Evolutionary conservation across 2,113 vertebrate species (phyloP).

Genomic region (Phrynosoma platyrhinos): DNA sequence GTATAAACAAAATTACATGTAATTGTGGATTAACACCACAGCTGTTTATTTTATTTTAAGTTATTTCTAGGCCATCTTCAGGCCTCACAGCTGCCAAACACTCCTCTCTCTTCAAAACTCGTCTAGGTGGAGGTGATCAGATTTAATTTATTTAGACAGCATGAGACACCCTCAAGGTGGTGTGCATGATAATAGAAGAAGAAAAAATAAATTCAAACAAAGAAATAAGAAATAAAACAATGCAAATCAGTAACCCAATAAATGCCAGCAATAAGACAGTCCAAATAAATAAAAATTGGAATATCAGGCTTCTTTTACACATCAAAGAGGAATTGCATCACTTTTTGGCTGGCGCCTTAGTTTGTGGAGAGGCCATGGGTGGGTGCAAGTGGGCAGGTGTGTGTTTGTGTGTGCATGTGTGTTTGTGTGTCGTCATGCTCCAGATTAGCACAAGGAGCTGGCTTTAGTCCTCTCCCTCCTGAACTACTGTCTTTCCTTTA

Average conservation of each 20-base stretch:
- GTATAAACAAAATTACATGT: constrained; percentile 44
- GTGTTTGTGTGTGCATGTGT: too few species aligned
- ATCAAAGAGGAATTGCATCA: not conserved
- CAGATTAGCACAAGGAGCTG: not conserved
- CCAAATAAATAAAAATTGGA: too few species aligned
- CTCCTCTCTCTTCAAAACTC: not conserved
- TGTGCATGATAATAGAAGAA: too few species aligned
- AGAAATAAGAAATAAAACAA: too few species aligned
- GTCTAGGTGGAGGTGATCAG: not conserved
- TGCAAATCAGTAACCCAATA: too few species aligned
- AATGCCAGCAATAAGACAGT: too few species aligned
- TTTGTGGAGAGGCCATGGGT: too few species aligned
- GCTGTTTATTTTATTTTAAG: constrained; percentile 16
- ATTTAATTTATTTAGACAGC: too few species aligned
- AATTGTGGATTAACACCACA: not conserved
- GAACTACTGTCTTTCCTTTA: not conserved
- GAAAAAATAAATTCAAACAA: too few species aligned
- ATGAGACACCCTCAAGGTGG: too few species aligned
- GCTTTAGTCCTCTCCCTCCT: not conserved
- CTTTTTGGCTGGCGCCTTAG: not conserved
- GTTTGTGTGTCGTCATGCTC: not conserved
- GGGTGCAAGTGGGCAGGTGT: not conserved
- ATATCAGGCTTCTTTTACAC: not conserved
- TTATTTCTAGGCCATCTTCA: not conserved
- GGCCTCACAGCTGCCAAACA: not conserved